These are phyloP conservation scores for Homalodisca vitripennis DNA, from an alignment of 1,140 invertebrate species.

Conservation along the genomic window DNA sequence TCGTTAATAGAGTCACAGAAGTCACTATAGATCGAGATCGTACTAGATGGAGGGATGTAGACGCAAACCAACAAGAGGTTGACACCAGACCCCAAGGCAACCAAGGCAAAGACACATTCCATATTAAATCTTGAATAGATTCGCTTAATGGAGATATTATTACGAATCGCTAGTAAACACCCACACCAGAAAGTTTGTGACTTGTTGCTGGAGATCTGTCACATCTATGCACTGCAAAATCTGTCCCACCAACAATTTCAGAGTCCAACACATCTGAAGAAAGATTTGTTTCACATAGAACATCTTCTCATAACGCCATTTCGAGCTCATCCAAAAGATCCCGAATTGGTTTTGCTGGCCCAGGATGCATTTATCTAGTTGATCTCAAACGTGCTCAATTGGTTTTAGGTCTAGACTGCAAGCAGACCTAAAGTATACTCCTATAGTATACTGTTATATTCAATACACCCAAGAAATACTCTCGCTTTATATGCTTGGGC, in stretches of 20 bases:
- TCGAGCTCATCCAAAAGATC: no score
- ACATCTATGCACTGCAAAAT: background rate
- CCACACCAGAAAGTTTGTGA: background rate
- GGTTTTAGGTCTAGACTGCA: no score
- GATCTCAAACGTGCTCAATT: no score
- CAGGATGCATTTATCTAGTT: no score
- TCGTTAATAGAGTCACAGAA: background rate
- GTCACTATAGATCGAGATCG: background rate
- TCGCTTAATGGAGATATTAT: background rate
- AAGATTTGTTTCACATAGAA: background rate
- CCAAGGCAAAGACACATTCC: background rate
- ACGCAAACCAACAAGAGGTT: background rate
- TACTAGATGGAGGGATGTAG: background rate
- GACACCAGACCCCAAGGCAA: background rate
- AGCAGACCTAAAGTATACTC: no score
- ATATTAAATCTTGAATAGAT: background rate
- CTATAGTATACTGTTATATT: no score
- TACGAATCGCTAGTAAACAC: background rate
- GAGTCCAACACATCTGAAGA: background rate
- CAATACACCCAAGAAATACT: no score
- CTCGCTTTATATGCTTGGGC: no score
- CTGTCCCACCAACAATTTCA: background rate
- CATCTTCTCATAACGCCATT: no score
- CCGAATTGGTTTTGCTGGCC: no score
- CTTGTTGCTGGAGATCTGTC: background rate